A percentile compares a stretch with the other conserved stretches of the same genome.
Conservation (phyloP, 1,140 invertebrate genomes). For the Ericerus pela region DNA sequence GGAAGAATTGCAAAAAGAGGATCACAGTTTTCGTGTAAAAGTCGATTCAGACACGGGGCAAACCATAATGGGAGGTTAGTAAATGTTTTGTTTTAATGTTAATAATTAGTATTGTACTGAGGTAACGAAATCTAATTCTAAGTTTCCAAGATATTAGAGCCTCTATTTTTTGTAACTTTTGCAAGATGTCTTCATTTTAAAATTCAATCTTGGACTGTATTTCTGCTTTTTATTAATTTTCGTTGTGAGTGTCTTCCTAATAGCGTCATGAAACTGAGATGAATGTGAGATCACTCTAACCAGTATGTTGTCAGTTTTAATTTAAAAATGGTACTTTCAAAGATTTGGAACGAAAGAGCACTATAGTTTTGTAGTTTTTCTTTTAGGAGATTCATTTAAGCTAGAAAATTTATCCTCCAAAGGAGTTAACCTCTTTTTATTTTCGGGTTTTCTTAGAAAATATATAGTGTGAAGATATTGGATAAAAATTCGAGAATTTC, state of each 20-base stretch:
- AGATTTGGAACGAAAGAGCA: no score
- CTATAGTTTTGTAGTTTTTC: no score
- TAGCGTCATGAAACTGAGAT: no score
- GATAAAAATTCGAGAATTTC: no score
- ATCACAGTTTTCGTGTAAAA: slow-evolving; percentile 76
- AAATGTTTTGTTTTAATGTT: neutral
- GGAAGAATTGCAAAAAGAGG: slow-evolving; percentile 71
- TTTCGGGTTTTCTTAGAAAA: neutral
- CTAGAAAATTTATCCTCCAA: neutral
- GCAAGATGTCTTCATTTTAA: slow-evolving; percentile 8
- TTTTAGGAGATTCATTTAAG: neutral
- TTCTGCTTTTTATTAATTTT: no score
- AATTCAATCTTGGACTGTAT: no score
- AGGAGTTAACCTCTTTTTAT: no score
- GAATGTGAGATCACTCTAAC: no score
- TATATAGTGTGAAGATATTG: neutral
- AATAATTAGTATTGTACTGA: neutral
- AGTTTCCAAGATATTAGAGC: slow-evolving; percentile 8
- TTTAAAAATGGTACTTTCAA: no score
- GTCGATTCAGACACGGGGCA: slow-evolving; percentile 66
- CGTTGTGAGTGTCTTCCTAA: no score
- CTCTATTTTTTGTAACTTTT: neutral
- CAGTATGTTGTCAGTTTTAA: no score
- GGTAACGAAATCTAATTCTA: neutral
- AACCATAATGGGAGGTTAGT: slow-evolving; percentile 56